Evolutionary conservation across 2,113 vertebrate genomes (phyloP).

Genomic region (Megaceryle torquata): DNA sequence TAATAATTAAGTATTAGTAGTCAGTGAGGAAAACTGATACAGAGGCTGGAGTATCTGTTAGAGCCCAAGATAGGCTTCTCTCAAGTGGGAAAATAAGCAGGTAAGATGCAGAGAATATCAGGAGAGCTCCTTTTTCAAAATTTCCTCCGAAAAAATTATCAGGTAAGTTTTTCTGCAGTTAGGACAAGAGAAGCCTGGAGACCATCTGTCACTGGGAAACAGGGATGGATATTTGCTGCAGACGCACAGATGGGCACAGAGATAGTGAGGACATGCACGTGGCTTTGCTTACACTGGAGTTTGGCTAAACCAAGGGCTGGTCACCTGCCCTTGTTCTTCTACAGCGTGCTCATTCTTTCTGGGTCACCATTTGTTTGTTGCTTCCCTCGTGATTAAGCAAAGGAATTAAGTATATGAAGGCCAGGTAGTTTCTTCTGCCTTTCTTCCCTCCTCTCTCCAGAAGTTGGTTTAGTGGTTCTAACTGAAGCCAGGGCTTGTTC

Average conservation of each 20-base stretch:
- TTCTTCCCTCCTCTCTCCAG: not conserved
- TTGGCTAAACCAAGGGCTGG: not conserved
- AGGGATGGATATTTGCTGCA: not conserved
- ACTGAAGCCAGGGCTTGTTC: not conserved
- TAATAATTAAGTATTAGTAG: not conserved
- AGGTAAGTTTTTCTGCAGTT: not conserved
- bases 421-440: not conserved
- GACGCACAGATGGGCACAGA: not conserved
- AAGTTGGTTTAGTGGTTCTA: not conserved
- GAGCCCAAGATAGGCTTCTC: not conserved
- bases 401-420: not conserved
- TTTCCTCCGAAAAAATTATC: not conserved
- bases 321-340: not conserved
- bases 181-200: not conserved
- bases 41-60: not conserved
- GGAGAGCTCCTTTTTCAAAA: not conserved
- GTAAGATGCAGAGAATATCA: not conserved
- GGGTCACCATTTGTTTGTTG: not conserved
- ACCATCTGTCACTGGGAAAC: not conserved
- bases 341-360: not conserved
- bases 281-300: not conserved
- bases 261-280: accelerated
- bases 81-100: not conserved
- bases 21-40: not conserved
- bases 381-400: not conserved